Conservation (phyloP, 2,888 invertebrate genomes). For the Thalpophila matura region DNA sequence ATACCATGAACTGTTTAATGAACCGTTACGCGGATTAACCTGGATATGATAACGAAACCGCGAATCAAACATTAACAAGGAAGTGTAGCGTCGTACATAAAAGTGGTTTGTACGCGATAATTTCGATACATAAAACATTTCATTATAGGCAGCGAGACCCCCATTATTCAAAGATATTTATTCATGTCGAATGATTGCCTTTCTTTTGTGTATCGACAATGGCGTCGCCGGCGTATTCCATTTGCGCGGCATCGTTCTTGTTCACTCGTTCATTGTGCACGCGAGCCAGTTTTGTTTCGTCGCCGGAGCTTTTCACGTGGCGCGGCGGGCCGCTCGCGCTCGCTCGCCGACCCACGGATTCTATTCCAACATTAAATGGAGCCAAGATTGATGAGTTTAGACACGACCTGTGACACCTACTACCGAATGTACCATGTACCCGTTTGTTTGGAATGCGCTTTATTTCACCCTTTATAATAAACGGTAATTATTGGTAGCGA, state of each 20-base stretch:
- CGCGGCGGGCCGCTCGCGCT: slow-evolving; percentile 52
- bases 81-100: slow-evolving; percentile 77
- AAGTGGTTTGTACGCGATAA: slow-evolving; percentile 86
- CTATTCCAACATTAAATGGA: slow-evolving; percentile 87
- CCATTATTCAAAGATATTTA: slow-evolving; percentile 90
- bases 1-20: slow-evolving; percentile 6
- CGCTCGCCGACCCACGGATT: slow-evolving; percentile 61
- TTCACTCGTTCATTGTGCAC: slow-evolving; percentile 82
- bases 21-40: slow-evolving; percentile 53
- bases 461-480: slow-evolving; percentile 86
- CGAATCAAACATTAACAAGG: slow-evolving; percentile 72
- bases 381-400: slow-evolving; percentile 89
- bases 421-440: slow-evolving; percentile 82
- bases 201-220: slow-evolving; percentile 89
- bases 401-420: slow-evolving; percentile 90
- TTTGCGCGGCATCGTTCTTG: slow-evolving; percentile 81
- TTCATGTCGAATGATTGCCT: slow-evolving; percentile 91
- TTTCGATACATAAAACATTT: slow-evolving; percentile 89
- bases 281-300: slow-evolving; percentile 84
- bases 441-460: slow-evolving; percentile 83
- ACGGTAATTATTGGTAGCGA: slow-evolving; percentile 86
- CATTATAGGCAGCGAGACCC: slow-evolving; percentile 84
- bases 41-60: slow-evolving; percentile 61
- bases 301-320: slow-evolving; percentile 76
- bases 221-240: slow-evolving; percentile 85